Base-by-base conservation (phyloP, 2,113 vertebrate species). In the Rhinoderma darwinii region DNA sequence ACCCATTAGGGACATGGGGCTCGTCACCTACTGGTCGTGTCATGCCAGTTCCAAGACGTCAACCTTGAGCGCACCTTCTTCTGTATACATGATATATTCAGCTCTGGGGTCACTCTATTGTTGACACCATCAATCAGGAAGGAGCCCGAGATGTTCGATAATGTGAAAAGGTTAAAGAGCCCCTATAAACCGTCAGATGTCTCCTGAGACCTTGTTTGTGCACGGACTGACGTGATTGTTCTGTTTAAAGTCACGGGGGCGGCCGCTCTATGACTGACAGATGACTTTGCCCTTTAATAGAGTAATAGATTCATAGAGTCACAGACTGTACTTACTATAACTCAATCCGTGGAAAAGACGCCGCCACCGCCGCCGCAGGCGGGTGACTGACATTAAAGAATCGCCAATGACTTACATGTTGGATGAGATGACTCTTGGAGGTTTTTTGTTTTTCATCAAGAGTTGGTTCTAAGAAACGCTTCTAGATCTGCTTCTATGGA, bases 151-250 rank as follows among this genome's bases (percentile, higher is more conserved):
- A 44, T 22, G n/a, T 47, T 86, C 84, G 59, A 86, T 86, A 79
- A 56, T 79, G 32, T 73, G 77, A 76, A 81, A 86, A 86, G 84
- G 84, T 86, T 86, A 86, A 86, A 70, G 11, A 66, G 37, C 84
- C 27, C 9, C 11, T 47, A 63, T 18, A 77, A 39, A 77, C 30
- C 50, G 41, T 0, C 18, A 14, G 30, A 47, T 25, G 63, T 86
- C 84, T 79, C 83, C 44, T 1, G 44, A 12, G 84, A 81, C 47
- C 6, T 10, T 50, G 35, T 68, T 56, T 72, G 63, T 32, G 27
- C 27, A 20, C 15, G 37, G 17, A 32, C 30, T 73, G 47, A 86
- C 22, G 32, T 43, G 76, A 78, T 50, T 79, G 41, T 50, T 20
- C 18, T 25, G 47, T 30, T 56, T 30, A 44, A 32, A 77, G 54